Percentiles rank a stretch among this genome's conserved stretches.
phyloP scores from a whole-genome alignment of 2,113 vertebrate species.

The Galbula dea region DNA sequence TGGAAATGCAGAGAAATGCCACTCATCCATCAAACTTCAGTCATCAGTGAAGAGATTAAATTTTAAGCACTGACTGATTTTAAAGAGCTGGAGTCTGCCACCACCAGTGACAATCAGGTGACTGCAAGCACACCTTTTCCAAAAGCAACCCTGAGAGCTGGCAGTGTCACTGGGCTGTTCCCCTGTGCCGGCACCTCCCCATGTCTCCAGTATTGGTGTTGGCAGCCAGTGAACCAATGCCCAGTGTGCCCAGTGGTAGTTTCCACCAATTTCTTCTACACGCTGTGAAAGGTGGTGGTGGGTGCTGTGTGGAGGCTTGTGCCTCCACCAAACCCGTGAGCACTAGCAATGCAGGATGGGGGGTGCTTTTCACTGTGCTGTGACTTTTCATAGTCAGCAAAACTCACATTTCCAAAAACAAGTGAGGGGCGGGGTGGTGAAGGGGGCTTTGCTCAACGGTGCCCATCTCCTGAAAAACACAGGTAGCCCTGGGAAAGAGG shows the following conservation, averaged over 20 bases:
- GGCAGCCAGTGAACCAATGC: neutral
- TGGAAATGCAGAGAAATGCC: neutral
- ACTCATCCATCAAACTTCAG: constrained; percentile 19
- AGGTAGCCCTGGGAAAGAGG: neutral
- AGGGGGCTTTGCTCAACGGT: neutral
- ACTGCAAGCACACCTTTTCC: neutral
- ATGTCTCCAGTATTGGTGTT: neutral
- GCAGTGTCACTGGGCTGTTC: neutral
- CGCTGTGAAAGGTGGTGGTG: neutral
- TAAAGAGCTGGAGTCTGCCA: neutral
- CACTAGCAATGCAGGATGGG: fast-evolving
- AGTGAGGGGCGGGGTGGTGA: fast-evolving
- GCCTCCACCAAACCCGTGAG: neutral
- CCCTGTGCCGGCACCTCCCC: fast-evolving
- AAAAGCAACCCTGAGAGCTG: neutral
- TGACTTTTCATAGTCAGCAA: neutral
- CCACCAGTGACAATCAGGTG: neutral
- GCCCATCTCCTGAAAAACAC: neutral
- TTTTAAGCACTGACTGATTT: constrained; percentile 32
- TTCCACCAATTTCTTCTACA: neutral
- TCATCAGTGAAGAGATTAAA: neutral
- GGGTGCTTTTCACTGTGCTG: neutral
- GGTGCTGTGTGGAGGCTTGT: neutral
- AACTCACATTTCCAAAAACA: neutral
- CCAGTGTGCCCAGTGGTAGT: neutral